Evolutionary conservation across 2,113 vertebrate species (phyloP), one percentile per base, ranked within the genome.

Genomic region (Apeltes quadracus): DNA sequence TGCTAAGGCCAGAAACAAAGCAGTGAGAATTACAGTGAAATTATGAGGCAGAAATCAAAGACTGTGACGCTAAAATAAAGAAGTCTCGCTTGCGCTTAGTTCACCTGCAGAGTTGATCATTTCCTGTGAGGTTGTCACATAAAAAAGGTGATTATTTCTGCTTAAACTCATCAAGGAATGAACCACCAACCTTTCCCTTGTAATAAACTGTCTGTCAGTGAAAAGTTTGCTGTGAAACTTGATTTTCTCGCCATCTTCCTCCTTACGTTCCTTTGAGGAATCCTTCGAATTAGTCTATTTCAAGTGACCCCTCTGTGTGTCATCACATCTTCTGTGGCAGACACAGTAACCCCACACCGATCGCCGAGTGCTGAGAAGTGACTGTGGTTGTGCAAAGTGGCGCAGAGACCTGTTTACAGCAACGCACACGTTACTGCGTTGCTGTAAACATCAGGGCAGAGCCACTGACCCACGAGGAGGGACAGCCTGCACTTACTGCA

Each of bases 361-460:
- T 10, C 7, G 73, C 62, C 73, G 77, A 83, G 84, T 86, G 84
- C 65, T 54, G 72, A 78, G 62, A 80, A 63, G 75, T 73, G 80
- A 83, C 64, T 83, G 79, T 75, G 72, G 80, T 87, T 72, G 72
- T 75, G 51, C 65, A 69, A 80, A 87, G 81, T 72, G 69, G 50
- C 72, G 67, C 55, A 43, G 67, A 75, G 54, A 84, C 67, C 46
- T 34, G 64, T 66, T n/a, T n/a, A n/a, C n/a, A n/a, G n/a, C n/a
- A n/a, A n/a, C n/a, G n/a, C n/a, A n/a, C n/a, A n/a, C n/a, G 38
- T 75, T 76, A 69, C 54, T 57, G 18, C 50, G 38, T 75, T 72
- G 69, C 54, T 61, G 78, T 79, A 69, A 76, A 73, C 71, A 75
- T 51, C 14, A 48, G 58, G 64, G 51, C 64, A 13, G 32, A 69